Evolutionary conservation across 2,888 invertebrate genomes (phyloP), one percentile per base, ranked within the genome.

Genomic region (Stenichneumon culpator): DNA sequence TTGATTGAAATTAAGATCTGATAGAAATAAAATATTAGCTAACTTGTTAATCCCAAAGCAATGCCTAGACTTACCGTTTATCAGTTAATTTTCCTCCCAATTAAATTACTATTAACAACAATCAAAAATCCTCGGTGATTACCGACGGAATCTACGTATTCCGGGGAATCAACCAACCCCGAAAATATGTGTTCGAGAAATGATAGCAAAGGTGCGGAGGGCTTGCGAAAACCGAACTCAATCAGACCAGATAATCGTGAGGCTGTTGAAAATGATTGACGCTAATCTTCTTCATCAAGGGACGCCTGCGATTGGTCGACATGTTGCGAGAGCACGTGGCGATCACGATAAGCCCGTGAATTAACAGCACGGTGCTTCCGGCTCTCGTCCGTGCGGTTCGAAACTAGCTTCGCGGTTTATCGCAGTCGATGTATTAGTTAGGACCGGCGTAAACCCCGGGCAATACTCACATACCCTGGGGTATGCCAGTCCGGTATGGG

Each of bases 321-420:
- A 74, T 63, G 6, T 39, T 57, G 6, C 54, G 80, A 47, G 50
- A 32, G 65, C 36, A 63, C 60, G 54, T 32, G 9, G 39, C 50
- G 65, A 86, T 80, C 63, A 32, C 67, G 75, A 82, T 84, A 84
- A 87, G 57, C 83, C 86, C 69, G 50, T 82, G 79, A 82, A 81
- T 82, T 82, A 82, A 83, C 79, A 83, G 75, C 73, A 32, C 70
- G 72, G 25, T 79, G n/a, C 50, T 69, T 47, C 16, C 93, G 89
- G 92, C 93, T 89, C 92, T 92, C 89, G 92, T 91, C 44, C 9
- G 7, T 32, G 14, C 57, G n/a, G 14, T 57, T 14, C 22, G 32
- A 74, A 60, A 75, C 60, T 52, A 75, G 54, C 32, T 52, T n/a
- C 60, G 14, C 52, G 52, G 25, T 75, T 75, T 75, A 39, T 39